Percentiles rank a stretch among this genome's conserved stretches.
phyloP scores from a whole-genome alignment of 2,113 vertebrate genomes.

The Psilopogon haemacephalus region DNA sequence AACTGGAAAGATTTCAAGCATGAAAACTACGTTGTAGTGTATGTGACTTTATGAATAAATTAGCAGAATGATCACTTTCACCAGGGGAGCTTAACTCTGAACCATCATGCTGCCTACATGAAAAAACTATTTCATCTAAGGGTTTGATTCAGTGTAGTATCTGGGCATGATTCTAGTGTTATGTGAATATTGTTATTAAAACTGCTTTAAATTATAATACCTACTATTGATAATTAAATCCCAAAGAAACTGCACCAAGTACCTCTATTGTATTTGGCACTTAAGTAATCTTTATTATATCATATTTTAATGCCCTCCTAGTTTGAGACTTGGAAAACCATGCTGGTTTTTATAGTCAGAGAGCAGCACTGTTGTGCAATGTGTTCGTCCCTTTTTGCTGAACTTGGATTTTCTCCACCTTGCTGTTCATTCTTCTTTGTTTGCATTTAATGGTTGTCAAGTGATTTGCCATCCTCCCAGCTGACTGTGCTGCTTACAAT shows the following conservation, averaged over 20 bases:
- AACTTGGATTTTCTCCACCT: not conserved
- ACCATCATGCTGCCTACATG: not conserved
- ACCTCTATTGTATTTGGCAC: not conserved
- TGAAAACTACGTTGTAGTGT: not conserved
- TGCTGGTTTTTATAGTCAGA: not conserved
- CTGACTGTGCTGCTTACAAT: not conserved
- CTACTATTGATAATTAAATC: not conserved
- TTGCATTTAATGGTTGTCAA: not conserved
- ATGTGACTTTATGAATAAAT: not conserved
- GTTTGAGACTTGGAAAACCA: not conserved
- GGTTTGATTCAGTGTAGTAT: not conserved
- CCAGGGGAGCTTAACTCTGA: not conserved
- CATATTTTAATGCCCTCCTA: not conserved
- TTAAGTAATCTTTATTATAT: not conserved
- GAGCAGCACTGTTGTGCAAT: not conserved
- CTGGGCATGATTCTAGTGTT: not conserved
- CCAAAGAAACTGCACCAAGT: not conserved
- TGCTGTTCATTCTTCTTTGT: not conserved
- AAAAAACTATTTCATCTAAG: not conserved
- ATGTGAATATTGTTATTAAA: not conserved
- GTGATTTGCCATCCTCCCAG: not conserved
- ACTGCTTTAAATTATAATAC: not conserved
- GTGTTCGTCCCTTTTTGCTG: not conserved
- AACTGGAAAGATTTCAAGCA: not conserved
- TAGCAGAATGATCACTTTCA: not conserved